These are phyloP conservation scores for Aphyosemion australe DNA, from an alignment of 2,113 vertebrate genomes.

Conservation along the genomic window DNA sequence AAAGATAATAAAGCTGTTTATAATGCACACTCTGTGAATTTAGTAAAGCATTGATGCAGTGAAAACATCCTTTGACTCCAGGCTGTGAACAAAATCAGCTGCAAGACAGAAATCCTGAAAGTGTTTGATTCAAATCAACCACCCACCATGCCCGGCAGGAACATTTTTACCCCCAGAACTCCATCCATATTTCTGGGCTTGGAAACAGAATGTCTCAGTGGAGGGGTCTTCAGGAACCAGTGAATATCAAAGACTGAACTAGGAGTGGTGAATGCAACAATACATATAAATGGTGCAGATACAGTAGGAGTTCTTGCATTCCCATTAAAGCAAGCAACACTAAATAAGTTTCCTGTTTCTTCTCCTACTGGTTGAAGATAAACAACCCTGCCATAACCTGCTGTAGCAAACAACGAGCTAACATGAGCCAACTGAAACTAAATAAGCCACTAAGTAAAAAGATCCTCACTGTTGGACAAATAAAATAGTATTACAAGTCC, in stretches of 20 bases:
- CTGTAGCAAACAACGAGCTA: too few relatives aligned
- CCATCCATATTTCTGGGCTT: background rate
- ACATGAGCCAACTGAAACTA: too few relatives aligned
- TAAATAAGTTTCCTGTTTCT: too few relatives aligned
- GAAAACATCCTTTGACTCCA: slow-evolving; percentile 5
- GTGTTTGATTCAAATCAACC: slow-evolving; percentile 38
- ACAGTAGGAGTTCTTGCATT: background rate
- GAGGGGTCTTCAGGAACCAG: background rate
- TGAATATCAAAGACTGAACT: slow-evolving; percentile 5
- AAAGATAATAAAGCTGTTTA: slow-evolving; percentile 22
- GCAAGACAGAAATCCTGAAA: slow-evolving; percentile 11
- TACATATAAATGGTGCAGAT: background rate
- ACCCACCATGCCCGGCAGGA: slow-evolving; percentile 25
- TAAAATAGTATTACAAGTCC: too few relatives aligned
- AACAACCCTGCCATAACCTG: too few relatives aligned
- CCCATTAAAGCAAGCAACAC: too few relatives aligned
- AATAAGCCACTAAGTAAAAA: too few relatives aligned
- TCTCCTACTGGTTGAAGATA: too few relatives aligned
- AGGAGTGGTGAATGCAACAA: background rate
- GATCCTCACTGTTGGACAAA: too few relatives aligned
- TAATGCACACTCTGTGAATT: slow-evolving; percentile 1
- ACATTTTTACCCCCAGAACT: slow-evolving; percentile 22
- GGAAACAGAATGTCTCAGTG: too few relatives aligned
- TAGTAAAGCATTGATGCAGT: slow-evolving; percentile 22
- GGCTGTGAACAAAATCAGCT: slow-evolving; percentile 20